phyloP scores from a whole-genome alignment of 1,140 invertebrate species.

The Acromyrmex charruanus region DNA sequence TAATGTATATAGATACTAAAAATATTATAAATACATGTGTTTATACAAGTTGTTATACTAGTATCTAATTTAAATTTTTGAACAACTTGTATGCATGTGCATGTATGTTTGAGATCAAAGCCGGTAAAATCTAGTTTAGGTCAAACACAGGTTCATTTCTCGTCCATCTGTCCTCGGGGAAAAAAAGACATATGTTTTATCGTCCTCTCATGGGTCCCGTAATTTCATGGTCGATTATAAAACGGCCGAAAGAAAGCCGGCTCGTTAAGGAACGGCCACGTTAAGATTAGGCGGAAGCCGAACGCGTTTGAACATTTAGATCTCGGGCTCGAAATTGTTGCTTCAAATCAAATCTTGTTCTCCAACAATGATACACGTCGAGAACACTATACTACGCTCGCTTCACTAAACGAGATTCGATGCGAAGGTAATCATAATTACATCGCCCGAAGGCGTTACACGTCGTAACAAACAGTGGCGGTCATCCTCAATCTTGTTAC shows the following conservation, averaged over 20 bases:
- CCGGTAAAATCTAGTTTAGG: slow-evolving; percentile 36
- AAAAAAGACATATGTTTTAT: slow-evolving; percentile 58
- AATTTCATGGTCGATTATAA: slow-evolving; percentile 62
- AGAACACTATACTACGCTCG: slow-evolving; percentile 21
- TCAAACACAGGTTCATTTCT: slow-evolving; percentile 24
- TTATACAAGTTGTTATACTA: neutral
- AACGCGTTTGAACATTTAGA: slow-evolving; percentile 50
- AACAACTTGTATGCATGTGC: neutral
- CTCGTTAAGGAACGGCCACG: slow-evolving; percentile 42
- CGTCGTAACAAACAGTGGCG: slow-evolving; percentile 59
- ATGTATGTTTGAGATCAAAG: slow-evolving; percentile 11
- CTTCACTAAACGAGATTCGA: slow-evolving; percentile 14
- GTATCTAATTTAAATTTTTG: neutral
- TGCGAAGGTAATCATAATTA: slow-evolving; percentile 67
- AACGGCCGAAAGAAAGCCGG: slow-evolving; percentile 41
- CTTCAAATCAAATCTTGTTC: slow-evolving; percentile 50
- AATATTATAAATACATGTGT: neutral
- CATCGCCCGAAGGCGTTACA: slow-evolving; percentile 61
- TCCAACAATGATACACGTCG: slow-evolving; percentile 42
- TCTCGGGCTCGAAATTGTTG: slow-evolving; percentile 34
- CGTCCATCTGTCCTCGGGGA: slow-evolving; percentile 36
- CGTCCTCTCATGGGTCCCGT: slow-evolving; percentile 36
- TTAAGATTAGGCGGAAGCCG: slow-evolving; percentile 55
- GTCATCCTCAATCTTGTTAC: slow-evolving; percentile 52
- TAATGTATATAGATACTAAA: neutral